Conservation (phyloP, 2,888 invertebrate genomes). For the Eulithis testata region DNA sequence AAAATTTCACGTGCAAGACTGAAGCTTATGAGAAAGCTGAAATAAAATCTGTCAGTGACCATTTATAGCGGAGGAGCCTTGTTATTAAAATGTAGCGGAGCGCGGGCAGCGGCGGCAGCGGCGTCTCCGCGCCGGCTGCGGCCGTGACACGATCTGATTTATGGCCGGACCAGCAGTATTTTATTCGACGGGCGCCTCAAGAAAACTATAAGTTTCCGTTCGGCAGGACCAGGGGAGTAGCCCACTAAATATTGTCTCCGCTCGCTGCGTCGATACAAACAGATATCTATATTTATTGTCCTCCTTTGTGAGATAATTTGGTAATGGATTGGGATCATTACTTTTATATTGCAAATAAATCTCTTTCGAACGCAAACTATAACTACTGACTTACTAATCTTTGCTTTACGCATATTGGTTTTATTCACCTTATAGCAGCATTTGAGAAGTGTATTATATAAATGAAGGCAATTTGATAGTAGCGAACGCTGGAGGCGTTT, state of each 20-base stretch:
- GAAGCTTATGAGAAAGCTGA: slow-evolving; percentile 70
- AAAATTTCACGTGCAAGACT: slow-evolving; percentile 66
- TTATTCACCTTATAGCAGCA: slow-evolving; percentile 38
- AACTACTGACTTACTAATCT: slow-evolving; percentile 4
- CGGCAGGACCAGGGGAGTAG: slow-evolving; percentile 80
- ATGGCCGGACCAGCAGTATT: slow-evolving; percentile 81
- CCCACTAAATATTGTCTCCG: slow-evolving; percentile 83
- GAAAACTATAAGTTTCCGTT: slow-evolving; percentile 84
- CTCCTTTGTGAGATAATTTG: slow-evolving; percentile 76
- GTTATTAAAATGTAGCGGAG: slow-evolving; percentile 82
- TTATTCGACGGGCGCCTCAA: slow-evolving; percentile 84
- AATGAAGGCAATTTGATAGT: slow-evolving; percentile 76
- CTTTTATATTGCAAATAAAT: slow-evolving; percentile 56
- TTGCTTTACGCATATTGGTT: slow-evolving; percentile 36
- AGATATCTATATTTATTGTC: slow-evolving; percentile 80
- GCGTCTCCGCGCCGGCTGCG: slow-evolving; percentile 76
- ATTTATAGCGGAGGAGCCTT: slow-evolving; percentile 73
- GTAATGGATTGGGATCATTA: slow-evolving; percentile 79
- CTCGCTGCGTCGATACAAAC: slow-evolving; percentile 77
- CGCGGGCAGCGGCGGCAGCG: slow-evolving; percentile 49
- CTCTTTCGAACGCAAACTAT: slow-evolving; percentile 34
- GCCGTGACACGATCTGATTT: slow-evolving; percentile 79
- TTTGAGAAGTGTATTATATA: slow-evolving; percentile 25
- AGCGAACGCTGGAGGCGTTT: slow-evolving; percentile 46
- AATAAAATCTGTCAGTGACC: slow-evolving; percentile 82